Base-by-base conservation (phyloP, 1,140 invertebrate genomes). In the Drosophila takahashii region DNA sequence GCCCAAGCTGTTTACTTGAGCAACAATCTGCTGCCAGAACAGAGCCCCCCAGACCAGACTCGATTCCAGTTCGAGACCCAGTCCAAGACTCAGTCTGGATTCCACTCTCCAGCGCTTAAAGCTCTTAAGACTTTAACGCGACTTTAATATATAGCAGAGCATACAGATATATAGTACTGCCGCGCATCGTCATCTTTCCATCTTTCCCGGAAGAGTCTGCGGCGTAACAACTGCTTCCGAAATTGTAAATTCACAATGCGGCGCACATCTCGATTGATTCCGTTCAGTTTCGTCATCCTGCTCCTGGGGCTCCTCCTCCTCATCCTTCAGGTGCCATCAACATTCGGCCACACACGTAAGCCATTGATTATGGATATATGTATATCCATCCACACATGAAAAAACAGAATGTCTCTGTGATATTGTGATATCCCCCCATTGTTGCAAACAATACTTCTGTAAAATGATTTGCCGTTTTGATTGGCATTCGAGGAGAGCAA, bases 1-100 rank as follows among this genome's bases (percentile, higher is more conserved):
- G 67, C 66, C 51, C 79, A 84, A 86, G 84, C 83, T 86, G 83
- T 86, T 86, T 86, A 86, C 83, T 87, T 86, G 75, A 89, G 79
- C 83, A 86, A 86, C 83, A 86, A 86, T 86, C 83, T 86, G 83
- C 72, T 73, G 81, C 81, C 78, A 79, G 72, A 64, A 26, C 77
- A 76, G 72, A 58, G 29, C 56, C 32, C 42, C n/a, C n/a, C n/a
- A n/a, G n/a, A n/a, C n/a, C 27, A 32, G 47, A 50, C 47, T 48
- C 47, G 47, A 29, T 34, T 15, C 27, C 41, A 32, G 41, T 11
- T 45, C 54, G 39, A 66, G 41, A 34, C 50, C 44, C 66, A 60
- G 57, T 65, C 50, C 73, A 53, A 56, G 58, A 37, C 47, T 60
- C 51, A 60, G 52, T 72, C 39, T 57, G 42, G 34, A 13, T 66